phyloP scores from a whole-genome alignment of 2,113 vertebrate species.

The Anolis carolinensis region DNA sequence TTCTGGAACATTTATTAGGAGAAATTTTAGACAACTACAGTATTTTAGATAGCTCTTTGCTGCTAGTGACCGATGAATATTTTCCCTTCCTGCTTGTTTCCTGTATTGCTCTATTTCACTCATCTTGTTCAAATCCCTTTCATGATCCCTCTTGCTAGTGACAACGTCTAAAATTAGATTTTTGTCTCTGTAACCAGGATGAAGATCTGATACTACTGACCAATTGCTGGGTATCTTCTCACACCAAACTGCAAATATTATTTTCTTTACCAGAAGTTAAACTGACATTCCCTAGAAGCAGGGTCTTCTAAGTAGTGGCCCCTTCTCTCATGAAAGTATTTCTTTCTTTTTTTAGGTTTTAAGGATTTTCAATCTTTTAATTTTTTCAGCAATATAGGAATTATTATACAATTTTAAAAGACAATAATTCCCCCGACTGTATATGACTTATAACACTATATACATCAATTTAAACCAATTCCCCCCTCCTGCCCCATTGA shows the following conservation, averaged over 20 bases:
- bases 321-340: too few species aligned
- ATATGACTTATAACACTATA: too few species aligned
- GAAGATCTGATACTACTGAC: background rate
- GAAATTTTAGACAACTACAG: background rate
- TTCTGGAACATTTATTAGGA: background rate
- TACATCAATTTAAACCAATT: too few species aligned
- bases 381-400: too few species aligned
- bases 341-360: too few species aligned
- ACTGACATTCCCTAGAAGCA: background rate
- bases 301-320: background rate
- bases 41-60: too few species aligned
- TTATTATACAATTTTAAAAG: too few species aligned
- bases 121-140: background rate
- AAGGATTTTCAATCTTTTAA: too few species aligned
- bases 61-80: too few species aligned
- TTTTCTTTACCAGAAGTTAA: background rate
- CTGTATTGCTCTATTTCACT: background rate
- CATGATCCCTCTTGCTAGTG: background rate
- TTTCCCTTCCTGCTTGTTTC: background rate
- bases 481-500: too few species aligned
- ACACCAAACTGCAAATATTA: background rate
- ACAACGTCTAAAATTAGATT: background rate
- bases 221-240: background rate
- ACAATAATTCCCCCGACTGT: too few species aligned
- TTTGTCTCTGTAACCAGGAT: background rate